These are phyloP conservation scores for Calyptomena viridis DNA, from an alignment of 2,113 vertebrate species.

Conservation along the genomic window DNA sequence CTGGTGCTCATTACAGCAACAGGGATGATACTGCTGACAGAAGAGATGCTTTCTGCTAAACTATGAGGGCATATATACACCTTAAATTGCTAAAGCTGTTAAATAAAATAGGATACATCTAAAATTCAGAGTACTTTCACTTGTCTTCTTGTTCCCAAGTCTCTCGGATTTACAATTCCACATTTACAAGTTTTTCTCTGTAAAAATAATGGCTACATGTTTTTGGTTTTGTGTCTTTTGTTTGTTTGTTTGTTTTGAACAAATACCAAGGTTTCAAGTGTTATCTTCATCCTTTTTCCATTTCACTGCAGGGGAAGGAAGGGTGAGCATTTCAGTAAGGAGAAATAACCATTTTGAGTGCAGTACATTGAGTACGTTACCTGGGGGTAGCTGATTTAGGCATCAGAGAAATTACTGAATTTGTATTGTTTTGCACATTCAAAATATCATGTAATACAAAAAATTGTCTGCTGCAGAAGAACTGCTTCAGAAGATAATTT, in stretches of 20 bases:
- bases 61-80: not conserved
- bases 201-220: not conserved
- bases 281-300: not conserved
- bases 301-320: not conserved
- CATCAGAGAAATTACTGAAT: not conserved
- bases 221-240: not conserved
- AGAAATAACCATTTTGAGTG: not conserved
- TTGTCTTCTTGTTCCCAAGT: not conserved
- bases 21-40: not conserved
- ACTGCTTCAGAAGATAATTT: not conserved
- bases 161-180: not conserved
- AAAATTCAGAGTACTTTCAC: not conserved
- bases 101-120: not conserved
- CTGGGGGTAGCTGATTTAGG: too few species aligned
- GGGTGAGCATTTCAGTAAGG: not conserved
- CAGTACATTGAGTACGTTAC: rapidly evolving
- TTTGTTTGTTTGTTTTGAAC: not conserved
- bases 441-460: not conserved
- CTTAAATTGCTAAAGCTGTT: not conserved
- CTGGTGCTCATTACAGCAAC: not conserved
- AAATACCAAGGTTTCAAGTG: not conserved
- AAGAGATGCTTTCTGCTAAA: not conserved
- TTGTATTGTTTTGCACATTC: not conserved
- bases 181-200: not conserved
- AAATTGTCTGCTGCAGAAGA: not conserved